Conservation (phyloP, 2,888 invertebrate species). For the Celastrina argiolus region DNA sequence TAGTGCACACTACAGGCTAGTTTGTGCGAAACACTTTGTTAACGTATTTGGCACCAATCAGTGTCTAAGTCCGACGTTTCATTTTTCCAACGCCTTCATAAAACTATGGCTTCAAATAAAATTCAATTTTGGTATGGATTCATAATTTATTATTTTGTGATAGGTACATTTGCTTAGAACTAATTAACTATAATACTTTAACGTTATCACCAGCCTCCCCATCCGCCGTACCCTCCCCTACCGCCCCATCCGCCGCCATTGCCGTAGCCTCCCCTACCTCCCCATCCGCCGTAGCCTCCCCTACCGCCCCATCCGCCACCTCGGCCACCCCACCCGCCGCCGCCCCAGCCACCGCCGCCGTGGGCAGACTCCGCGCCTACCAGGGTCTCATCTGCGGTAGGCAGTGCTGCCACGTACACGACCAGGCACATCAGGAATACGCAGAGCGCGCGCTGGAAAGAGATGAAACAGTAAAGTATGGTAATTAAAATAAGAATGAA, state of each 20-base stretch:
- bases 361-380: not conserved
- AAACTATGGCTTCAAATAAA: no score
- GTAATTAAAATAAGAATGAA: no score
- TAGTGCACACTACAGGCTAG: no score
- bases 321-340: conserved; percentile 22
- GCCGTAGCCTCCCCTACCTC: not conserved
- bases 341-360: not conserved
- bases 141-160: no score
- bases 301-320: conserved; percentile 22
- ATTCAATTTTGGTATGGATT: no score
- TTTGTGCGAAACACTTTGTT: no score
- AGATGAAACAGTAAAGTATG: no score
- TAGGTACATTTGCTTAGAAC: no score
- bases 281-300: not conserved
- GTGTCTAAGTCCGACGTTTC: no score
- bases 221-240: not conserved
- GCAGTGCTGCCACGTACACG: not conserved
- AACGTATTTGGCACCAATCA: no score
- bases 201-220: not conserved
- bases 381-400: not conserved
- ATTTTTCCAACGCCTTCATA: no score
- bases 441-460: not conserved
- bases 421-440: not conserved
- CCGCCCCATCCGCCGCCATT: not conserved
- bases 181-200: not conserved